Evolutionary conservation across 2,113 vertebrate species (phyloP), one percentile per base, ranked within the genome.

Genomic region (Boleophthalmus pectinirostris): DNA sequence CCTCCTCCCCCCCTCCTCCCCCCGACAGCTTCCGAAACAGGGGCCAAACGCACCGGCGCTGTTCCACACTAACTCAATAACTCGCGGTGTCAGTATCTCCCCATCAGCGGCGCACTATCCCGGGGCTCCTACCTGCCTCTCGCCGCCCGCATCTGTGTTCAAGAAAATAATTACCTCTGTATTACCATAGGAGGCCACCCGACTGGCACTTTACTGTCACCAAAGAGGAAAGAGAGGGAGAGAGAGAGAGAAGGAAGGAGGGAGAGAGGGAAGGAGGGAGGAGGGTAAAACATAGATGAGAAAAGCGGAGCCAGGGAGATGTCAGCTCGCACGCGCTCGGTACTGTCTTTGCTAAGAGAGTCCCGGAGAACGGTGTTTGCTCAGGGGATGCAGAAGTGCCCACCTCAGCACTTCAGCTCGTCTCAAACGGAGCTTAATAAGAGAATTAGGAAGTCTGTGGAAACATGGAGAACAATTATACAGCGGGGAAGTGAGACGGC

Each of bases 161-260:
- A 75, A 86, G 77, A 84, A 91, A 86, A 88, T 89, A 91, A 88
- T 86, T 83, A 90, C 86, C 85, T 82, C 67, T 43, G 65, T 73
- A 83, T 87, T 88, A 86, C 85, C 86, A 88, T 81, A 83, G 86
- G 84, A 88, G 88, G 82, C 89, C 87, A 84, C 87, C 84, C 86
- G 85, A 83, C 86, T 58, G 82, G 84, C 85, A 83, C 81, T 88
- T 87, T 89, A 83, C 85, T 80, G 88, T 89, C 89, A 88, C 35
- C 3, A 68, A 65, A 63, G 73, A 64, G 76, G 57, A 64, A 70
- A 33, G 13, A 64, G 72, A 33, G 13, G 43, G 8, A 60, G 46
- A 10, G 38, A 16, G n/a, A n/a, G n/a, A n/a, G n/a, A n/a, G n/a
- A n/a, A n/a, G 67, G 3, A 43, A 43, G 1, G 38, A 43, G 38